Percentiles rank a stretch among this genome's conserved stretches.
Evolutionary conservation across 2,113 vertebrate species (phyloP).

Genomic region (Aviceda subcristata): DNA sequence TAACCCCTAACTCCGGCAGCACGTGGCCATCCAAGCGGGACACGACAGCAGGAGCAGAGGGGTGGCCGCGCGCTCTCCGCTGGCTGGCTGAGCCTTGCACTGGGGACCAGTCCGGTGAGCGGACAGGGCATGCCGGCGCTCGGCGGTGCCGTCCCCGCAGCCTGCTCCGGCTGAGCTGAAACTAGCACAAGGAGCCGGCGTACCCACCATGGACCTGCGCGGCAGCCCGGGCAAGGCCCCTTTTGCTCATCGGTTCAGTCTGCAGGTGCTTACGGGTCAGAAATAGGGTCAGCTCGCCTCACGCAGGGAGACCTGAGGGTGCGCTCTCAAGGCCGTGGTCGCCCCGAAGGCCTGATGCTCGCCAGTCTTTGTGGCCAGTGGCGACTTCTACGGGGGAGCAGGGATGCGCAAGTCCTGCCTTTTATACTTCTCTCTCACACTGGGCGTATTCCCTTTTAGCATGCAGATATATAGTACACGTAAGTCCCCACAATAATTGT

Average conservation of each 20-base stretch:
- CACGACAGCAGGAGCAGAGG: background rate
- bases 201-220: background rate
- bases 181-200: background rate
- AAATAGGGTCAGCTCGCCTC: background rate
- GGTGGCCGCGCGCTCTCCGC: accelerated
- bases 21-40: background rate
- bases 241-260: background rate
- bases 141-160: background rate
- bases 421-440: background rate
- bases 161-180: background rate
- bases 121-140: background rate
- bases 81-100: background rate
- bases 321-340: background rate
- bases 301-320: background rate
- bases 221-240: background rate
- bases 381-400: background rate
- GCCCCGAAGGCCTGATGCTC: background rate
- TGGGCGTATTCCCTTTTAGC: background rate
- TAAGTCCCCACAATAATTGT: background rate
- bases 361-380: background rate
- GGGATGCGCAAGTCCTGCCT: background rate
- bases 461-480: background rate
- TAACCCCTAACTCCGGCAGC: background rate
- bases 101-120: too few species aligned
- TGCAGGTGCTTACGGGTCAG: background rate